phyloP scores from a whole-genome alignment of 2,113 vertebrate genomes.

The Aix galericulata region DNA sequence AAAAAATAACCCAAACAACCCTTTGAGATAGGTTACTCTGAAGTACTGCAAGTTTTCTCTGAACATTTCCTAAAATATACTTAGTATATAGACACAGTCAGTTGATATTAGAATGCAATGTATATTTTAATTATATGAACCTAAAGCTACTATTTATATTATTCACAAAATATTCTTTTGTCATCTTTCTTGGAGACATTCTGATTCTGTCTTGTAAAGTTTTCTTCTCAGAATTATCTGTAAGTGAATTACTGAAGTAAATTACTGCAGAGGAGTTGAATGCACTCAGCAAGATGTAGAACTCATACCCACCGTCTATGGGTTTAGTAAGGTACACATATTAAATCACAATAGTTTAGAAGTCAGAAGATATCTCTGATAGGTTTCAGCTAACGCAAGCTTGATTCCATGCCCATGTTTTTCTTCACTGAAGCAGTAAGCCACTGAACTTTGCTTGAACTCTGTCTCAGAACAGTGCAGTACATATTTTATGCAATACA shows the following conservation, averaged over 20 bases:
- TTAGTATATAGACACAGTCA: background rate
- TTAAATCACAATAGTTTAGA: background rate
- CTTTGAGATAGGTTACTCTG: background rate
- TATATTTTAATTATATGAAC: background rate
- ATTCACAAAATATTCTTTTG: background rate
- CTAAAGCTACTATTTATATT: background rate
- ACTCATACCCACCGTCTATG: background rate
- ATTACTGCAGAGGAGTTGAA: conserved; percentile 25
- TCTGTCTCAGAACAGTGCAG: conserved; percentile 7
- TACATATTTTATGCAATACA: conserved; percentile 57
- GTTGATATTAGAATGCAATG: background rate
- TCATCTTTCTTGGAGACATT: background rate
- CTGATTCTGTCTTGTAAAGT: background rate
- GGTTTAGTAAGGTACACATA: background rate
- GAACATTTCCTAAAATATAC: background rate
- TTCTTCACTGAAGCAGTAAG: conserved; percentile 31
- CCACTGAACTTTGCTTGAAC: conserved; percentile 75
- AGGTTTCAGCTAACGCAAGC: conserved; percentile 39
- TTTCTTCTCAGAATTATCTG: background rate
- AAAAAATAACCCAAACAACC: too few species aligned
- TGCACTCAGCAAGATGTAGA: background rate
- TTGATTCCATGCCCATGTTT: conserved; percentile 23
- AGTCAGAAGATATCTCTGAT: conserved; percentile 36
- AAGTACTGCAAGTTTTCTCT: background rate
- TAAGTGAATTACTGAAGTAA: conserved; percentile 42